Evolutionary conservation across 2,797 vertebrate genomes (phyloP), one percentile per base, ranked within the genome.

Genomic region (Poecilia picta): DNA sequence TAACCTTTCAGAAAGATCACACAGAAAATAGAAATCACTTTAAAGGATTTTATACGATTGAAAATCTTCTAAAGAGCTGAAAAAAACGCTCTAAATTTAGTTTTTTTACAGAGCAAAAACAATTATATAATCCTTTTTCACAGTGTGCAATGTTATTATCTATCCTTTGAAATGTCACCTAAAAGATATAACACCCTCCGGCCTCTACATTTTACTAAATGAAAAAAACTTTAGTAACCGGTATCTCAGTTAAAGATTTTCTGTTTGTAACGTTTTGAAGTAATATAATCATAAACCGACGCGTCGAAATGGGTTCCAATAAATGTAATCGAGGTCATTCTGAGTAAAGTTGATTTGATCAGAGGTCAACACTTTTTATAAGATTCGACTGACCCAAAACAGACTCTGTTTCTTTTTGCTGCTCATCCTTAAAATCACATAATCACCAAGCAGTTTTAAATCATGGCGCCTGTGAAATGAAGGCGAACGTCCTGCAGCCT

Each of bases 1-100:
- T 71, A 73, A 84, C 76, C 73, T 77, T 75, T 51, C 23, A 2
- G 36, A 59, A 76, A 46, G 33, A 57, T 5, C 47, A 53, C 12
- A 55, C 0, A 74, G 68, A 72, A 75, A 41, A 49, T 7, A 49
- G 28, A n/a, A 36, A 23, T 68, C 20, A 41, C 66, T 43, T 68
- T 23, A 41, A n/a, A 13, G 20, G 4, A 45, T n/a, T 45, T 71
- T 71, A n/a, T 45, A n/a, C 15, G 39, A 71, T 71, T 71, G 68
- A 45, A 45, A 41, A 13, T 43, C 39, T 43, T n/a, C 39, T 43
- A 23, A 39, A 71, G 23, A 45, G 23, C 23, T 45, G 39, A 25
- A 16, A 51, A 41, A 41, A 71, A 71, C 13, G 20, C 41, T 45
- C 6, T 16, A 45, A 70, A 25, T 39, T n/a, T 41, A n/a, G 1